Base-by-base conservation (phyloP, 2,113 vertebrate genomes). In the Podocnemis expansa region DNA sequence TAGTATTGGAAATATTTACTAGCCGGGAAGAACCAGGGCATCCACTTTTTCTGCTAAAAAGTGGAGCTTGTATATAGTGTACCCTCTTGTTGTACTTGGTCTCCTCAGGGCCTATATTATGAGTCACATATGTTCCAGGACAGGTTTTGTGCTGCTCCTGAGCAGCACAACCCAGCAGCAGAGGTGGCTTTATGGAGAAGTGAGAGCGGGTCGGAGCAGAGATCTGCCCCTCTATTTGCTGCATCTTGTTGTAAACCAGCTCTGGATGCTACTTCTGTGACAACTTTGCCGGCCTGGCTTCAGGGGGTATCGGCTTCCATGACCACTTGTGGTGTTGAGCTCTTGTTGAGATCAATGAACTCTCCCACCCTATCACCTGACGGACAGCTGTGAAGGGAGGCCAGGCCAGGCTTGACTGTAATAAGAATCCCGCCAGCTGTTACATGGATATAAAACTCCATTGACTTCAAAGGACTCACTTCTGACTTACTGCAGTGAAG, bases 391-490 rank as follows among this genome's bases (percentile, higher is more conserved):
- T 75, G 51, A 84, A 94, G 13, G 13, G 51, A 5, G 54, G 21
- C 0, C 5, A 31, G 41, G 25, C 21, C 7, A 38, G 70, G 13
- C 29, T 5, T 6, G 38, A 19, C 16, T 81, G 34, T 70, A 47
- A 76, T 38, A 81, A 56, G 4, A 0, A 8, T 22, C 41, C 7
- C 70, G 5, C 11, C 41, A 2, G 6, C 10, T 88, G 94, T 94
- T 43, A 24, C 80, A 82, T 43, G 16, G 49, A 82, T 29, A 22
- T 1, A 38, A 60, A 87, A 78, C 55, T 89, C 91, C 0, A 7
- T 83, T 84, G 63, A 92, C 55, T 82, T 93, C 51, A 38, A 60
- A 90, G 81, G 83, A 92, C 81, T 82, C 41, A 1, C 85, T 95
- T 89, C 89, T 86, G 83, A 91, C 17, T 67, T n/a, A 67, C 60